phyloP scores from a whole-genome alignment of 2,888 invertebrate genomes.

The Nymphalis polychloros region DNA sequence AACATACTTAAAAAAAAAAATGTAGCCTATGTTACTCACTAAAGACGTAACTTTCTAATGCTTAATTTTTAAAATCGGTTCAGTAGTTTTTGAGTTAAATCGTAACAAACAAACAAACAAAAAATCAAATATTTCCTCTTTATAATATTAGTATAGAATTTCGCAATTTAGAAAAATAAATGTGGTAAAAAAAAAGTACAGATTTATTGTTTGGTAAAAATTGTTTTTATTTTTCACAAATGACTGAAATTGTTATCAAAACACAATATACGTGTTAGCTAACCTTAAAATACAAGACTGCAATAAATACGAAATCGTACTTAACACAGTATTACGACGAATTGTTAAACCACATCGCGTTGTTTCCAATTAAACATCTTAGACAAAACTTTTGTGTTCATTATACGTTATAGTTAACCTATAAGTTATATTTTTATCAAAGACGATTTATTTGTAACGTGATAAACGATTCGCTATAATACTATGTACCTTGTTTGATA shows the following conservation, averaged over 20 bases:
- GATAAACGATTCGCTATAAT: constrained; percentile 40
- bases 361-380: too few relatives aligned
- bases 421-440: too few relatives aligned
- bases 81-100: too few relatives aligned
- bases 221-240: constrained; percentile 75
- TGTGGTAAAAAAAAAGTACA: constrained; percentile 18
- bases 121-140: too few relatives aligned
- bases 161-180: neutral
- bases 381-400: too few relatives aligned
- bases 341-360: neutral
- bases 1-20: too few relatives aligned
- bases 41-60: too few relatives aligned
- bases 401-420: too few relatives aligned
- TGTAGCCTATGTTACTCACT: too few relatives aligned
- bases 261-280: constrained; percentile 78
- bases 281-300: constrained; percentile 74
- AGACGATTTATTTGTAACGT: neutral
- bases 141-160: too few relatives aligned
- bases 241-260: constrained; percentile 80
- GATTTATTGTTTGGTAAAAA: constrained; percentile 71
- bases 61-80: too few relatives aligned
- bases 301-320: constrained; percentile 51
- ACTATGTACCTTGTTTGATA: constrained; percentile 44
- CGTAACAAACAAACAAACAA: too few relatives aligned
- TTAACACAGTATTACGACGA: constrained; percentile 33